Evolutionary conservation across 2,888 invertebrate species (phyloP).

Genomic region (Acleris holmiana): DNA sequence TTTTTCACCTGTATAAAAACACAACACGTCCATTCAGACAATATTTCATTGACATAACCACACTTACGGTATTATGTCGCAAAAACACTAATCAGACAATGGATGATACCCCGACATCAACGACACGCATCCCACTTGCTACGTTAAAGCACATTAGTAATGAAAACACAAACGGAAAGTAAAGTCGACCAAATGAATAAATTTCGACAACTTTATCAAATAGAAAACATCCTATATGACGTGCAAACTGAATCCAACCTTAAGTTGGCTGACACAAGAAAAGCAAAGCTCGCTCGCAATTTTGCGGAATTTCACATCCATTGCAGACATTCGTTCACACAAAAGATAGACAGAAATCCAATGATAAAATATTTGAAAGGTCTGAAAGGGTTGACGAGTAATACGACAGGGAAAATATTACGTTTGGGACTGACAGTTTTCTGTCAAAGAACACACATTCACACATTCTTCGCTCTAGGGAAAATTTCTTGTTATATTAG

Average conservation of each 20-base stretch:
- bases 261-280: neutral
- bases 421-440: neutral
- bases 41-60: neutral
- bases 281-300: slow-evolving; percentile 1
- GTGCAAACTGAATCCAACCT: neutral
- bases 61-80: neutral
- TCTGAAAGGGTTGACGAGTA: slow-evolving; percentile 9
- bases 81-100: neutral
- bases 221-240: neutral
- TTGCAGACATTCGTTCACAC: slow-evolving; percentile 17
- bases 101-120: neutral
- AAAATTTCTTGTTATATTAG: slow-evolving; percentile 1
- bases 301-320: slow-evolving; percentile 1
- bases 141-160: too few relatives aligned
- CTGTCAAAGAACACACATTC: slow-evolving; percentile 3
- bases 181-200: too few relatives aligned
- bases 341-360: slow-evolving; percentile 12
- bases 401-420: slow-evolving; percentile 26
- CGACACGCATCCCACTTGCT: too few relatives aligned
- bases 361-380: slow-evolving; percentile 10
- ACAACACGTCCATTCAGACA: too few relatives aligned
- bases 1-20: too few relatives aligned
- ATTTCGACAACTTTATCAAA: neutral
- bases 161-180: neutral
- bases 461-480: too few relatives aligned